These are phyloP conservation scores for Trogon surrucura DNA, from an alignment of 2,113 vertebrate genomes.

Conservation along the genomic window DNA sequence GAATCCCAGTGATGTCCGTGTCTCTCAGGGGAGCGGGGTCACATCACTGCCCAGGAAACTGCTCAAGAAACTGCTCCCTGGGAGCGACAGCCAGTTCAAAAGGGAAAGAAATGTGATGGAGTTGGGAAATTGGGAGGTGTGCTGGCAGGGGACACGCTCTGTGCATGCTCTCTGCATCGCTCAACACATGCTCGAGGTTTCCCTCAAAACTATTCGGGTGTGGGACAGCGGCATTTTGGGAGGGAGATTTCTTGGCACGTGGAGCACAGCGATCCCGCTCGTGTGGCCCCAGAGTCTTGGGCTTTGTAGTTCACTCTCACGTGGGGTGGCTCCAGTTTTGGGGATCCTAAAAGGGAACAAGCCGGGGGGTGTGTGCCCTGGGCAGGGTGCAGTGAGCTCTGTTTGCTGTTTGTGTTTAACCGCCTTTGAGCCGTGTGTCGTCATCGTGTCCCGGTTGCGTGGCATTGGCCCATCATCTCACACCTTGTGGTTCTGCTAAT, in stretches of 20 bases:
- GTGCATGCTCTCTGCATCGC: rapidly evolving
- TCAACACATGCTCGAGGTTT: rapidly evolving
- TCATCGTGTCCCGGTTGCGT: rapidly evolving
- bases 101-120: not conserved
- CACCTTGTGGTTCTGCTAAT: not conserved
- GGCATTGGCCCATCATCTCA: rapidly evolving
- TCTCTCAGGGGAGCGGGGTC: conserved; percentile 23
- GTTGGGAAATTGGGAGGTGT: not conserved
- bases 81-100: not conserved
- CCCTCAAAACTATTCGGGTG: rapidly evolving
- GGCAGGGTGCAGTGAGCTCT: not conserved
- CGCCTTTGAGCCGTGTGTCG: rapidly evolving
- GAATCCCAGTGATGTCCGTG: not conserved
- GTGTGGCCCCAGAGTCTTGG: rapidly evolving
- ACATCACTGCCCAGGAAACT: not conserved
- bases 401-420: rapidly evolving
- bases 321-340: not conserved
- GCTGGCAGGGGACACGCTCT: not conserved
- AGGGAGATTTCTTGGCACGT: rapidly evolving
- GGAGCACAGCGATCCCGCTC: rapidly evolving
- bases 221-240: rapidly evolving
- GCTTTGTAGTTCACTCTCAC: rapidly evolving
- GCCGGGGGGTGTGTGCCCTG: rapidly evolving
- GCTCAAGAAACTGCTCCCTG: conserved; percentile 40
- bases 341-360: not conserved